Percentiles rank a stretch among this genome's conserved stretches.
These are phyloP conservation scores for Calephelis virginiensis DNA, from an alignment of 1,140 invertebrate genomes.

Conservation along the genomic window DNA sequence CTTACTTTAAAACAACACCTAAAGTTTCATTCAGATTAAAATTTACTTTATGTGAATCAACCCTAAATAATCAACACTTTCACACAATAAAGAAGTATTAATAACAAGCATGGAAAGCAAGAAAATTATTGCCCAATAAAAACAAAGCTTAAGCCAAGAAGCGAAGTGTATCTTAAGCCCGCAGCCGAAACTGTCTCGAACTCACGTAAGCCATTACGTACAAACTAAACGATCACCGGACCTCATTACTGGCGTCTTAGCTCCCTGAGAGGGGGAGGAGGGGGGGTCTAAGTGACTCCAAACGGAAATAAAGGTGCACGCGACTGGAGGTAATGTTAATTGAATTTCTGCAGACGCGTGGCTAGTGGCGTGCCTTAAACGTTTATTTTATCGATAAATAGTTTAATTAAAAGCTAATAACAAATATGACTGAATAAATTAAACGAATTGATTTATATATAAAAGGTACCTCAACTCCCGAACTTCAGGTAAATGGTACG, in stretches of 20 bases:
- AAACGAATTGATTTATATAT: too few relatives aligned
- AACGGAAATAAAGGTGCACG: slow-evolving; percentile 78
- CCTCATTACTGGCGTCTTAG: slow-evolving; percentile 72
- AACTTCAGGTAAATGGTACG: too few relatives aligned
- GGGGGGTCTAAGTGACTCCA: slow-evolving; percentile 65
- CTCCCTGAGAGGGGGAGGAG: slow-evolving; percentile 29
- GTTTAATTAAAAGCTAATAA: background rate
- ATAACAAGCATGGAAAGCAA: background rate
- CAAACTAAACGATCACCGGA: slow-evolving; percentile 74
- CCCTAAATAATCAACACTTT: background rate
- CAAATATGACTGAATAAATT: too few relatives aligned
- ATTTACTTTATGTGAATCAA: too few relatives aligned
- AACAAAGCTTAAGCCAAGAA: slow-evolving; percentile 32
- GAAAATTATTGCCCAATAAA: slow-evolving; percentile 25
- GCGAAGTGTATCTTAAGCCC: slow-evolving; percentile 30
- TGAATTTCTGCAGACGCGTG: slow-evolving; percentile 76
- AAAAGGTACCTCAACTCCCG: too few relatives aligned
- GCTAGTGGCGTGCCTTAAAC: slow-evolving; percentile 37
- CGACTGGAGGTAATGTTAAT: slow-evolving; percentile 78
- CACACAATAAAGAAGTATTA: background rate
- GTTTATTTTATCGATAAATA: slow-evolving; percentile 21
- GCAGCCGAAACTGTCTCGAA: slow-evolving; percentile 39
- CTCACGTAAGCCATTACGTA: slow-evolving; percentile 72
- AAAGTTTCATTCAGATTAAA: too few relatives aligned
- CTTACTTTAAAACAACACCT: too few relatives aligned